Evolutionary conservation across 2,113 vertebrate species (phyloP), one percentile per base, ranked within the genome.

Genomic region (Mungos mungo): DNA sequence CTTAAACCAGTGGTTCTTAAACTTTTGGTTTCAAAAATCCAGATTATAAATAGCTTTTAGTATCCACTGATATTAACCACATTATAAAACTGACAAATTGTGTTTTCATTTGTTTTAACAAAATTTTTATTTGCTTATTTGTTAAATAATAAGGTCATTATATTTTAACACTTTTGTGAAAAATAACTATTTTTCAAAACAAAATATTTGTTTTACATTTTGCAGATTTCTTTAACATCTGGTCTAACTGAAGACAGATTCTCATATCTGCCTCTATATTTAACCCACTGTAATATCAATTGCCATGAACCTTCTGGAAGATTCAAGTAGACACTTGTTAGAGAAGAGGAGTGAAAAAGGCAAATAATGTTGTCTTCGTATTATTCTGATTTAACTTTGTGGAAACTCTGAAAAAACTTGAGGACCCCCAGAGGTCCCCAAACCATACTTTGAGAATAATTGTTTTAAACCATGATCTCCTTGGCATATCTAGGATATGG

Each of bases 111-210:
- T 45, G 72, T 74, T 41, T 74, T 74, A 45, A 77, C 27, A 77
- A 77, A 77, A 77, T 29, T 45, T 45, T 74, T 45, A 80, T 57
- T 86, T 88, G 45, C 21, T 82, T 81, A 81, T 80, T 63, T 52
- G 66, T 35, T 88, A 83, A 65, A 79, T 72, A 72, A 86, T 71
- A 88, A 92, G 72, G 16, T 16, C 12, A 80, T 54, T 81, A 50
- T 31, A 66, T 29, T 14, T 83, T 74, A 84, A 94, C 41, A 90
- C 57, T 76, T 66, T 80, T 45, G 86, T 86, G 45, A 86, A 81
- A 86, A 83, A 57, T 77, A 84, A 77, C 27, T 33, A 83, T 71
- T 72, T 93, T 94, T 80, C 65, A 79, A 74, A 81, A 72, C 72
- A 71, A 72, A 93, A 47, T 19, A 65, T 31, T 29, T 60, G 27